Base-by-base conservation (phyloP, 2,888 invertebrate species). In the Maniola hyperantus region DNA sequence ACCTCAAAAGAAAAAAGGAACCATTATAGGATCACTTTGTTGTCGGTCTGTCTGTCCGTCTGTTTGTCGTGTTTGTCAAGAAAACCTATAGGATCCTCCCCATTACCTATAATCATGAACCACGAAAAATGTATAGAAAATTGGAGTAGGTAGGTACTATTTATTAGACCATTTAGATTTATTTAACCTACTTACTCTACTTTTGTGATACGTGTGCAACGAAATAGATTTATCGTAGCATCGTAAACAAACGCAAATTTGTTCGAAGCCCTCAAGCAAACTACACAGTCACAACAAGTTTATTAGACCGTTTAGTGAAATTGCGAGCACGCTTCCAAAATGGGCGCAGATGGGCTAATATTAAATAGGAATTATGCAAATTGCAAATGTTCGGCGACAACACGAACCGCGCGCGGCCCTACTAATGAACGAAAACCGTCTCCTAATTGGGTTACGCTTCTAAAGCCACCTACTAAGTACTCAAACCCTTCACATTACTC, bases 281-380 rank as follows among this genome's bases (percentile, higher is more conserved):
- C 34, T 39, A 62, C 62, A 42, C 13, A 51, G 10, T 51, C 39
- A n/a, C 26, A 53, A 39, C 33, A 59, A 36, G 34, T 62, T 62
- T 42, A 53, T 62, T 62, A 62, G 51, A 48, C 33, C 53, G 53
- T 42, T 62, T 33, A 61, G 57, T 42, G 57, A 48, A 59, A 59
- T 59, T 59, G 13, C 48, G 50, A 20, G 61, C 61, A 36, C 39
- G 39, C 36, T 51, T 8, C 48, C 50, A 51, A 50, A 61, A 50
- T 50, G 50, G 61, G 61, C 61, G 8, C 61, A 51, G 39, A 61
- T 48, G 36, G 61, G 36, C 68, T 51, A 59, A 68, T 68, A 65
- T 70, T 70, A 70, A 71, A 70, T 65, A 68, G 64, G 51, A 70
- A 64, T 70, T 71, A 71, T 68, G 68, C 34, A 66, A 71, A 61